phyloP scores from a whole-genome alignment of 2,797 vertebrate genomes.

The Hippocampus kuda region DNA sequence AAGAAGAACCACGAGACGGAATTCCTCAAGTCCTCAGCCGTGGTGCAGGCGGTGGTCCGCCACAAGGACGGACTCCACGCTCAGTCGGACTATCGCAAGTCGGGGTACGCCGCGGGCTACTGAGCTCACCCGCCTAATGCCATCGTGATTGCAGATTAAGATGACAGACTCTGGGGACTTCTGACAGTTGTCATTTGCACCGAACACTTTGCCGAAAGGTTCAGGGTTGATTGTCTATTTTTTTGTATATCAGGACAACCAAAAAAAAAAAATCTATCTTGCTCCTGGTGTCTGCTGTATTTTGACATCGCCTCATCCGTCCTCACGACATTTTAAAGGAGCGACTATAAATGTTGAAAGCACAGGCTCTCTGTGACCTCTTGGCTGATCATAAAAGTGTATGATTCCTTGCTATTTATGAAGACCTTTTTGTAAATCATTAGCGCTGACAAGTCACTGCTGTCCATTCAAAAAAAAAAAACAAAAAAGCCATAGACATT shows the following conservation, averaged over 20 bases:
- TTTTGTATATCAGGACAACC: not conserved
- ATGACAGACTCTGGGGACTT: not conserved
- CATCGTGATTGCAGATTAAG: not conserved
- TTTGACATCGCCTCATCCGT: not conserved
- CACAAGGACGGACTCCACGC: constrained; percentile 49
- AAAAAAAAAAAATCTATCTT: not conserved
- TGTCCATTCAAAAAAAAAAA: not conserved
- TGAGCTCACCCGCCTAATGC: constrained; percentile 36
- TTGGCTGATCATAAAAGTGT: not conserved
- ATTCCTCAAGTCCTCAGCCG: constrained; percentile 28
- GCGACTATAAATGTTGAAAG: not conserved
- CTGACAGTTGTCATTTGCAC: not conserved
- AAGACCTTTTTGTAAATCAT: constrained; percentile 4
- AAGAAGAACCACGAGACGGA: constrained; percentile 61
- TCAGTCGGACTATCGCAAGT: constrained; percentile 71
- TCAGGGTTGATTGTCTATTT: not conserved
- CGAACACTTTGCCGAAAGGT: not conserved
- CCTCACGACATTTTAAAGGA: not conserved
- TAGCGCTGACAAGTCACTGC: not conserved
- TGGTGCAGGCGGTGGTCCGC: constrained; percentile 65
- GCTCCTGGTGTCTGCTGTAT: not conserved
- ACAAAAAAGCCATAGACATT: too few relatives aligned
- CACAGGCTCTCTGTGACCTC: not conserved
- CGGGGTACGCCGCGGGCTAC: constrained; percentile 65
- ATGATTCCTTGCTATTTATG: constrained; percentile 5